phyloP scores from a whole-genome alignment of 2,113 vertebrate genomes.

The Percopsis transmontana region DNA sequence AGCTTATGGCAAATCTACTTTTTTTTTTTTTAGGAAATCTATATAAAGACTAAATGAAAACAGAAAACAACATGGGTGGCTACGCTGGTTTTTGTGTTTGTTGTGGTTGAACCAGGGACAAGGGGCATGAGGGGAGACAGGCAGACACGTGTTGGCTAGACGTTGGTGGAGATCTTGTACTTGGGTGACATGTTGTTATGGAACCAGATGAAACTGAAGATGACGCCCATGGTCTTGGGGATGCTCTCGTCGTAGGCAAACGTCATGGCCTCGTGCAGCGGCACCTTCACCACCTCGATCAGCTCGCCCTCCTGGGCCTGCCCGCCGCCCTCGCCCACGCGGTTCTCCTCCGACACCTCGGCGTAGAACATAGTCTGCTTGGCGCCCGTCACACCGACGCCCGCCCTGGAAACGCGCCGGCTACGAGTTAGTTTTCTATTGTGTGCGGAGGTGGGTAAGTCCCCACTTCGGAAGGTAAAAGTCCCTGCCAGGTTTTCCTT shows the following conservation, averaged over 20 bases:
- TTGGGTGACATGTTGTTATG: slow-evolving; percentile 86
- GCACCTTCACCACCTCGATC: slow-evolving; percentile 89
- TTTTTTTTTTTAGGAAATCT: slow-evolving; percentile 31
- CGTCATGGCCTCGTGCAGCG: slow-evolving; percentile 86
- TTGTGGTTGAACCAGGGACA: not conserved
- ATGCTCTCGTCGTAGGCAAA: slow-evolving; percentile 86
- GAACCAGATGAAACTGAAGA: slow-evolving; percentile 91
- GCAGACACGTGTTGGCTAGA: slow-evolving; percentile 64
- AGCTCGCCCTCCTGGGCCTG: slow-evolving; percentile 85
- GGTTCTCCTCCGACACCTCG: slow-evolving; percentile 88
- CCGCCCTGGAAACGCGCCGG: slow-evolving; percentile 73
- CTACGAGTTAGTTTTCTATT: not conserved
- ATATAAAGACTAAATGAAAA: slow-evolving; percentile 42
- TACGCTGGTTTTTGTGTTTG: too few relatives aligned
- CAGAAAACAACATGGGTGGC: not conserved
- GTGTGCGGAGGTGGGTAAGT: not conserved
- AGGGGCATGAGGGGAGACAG: slow-evolving; percentile 34
- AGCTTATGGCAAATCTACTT: slow-evolving; percentile 46
- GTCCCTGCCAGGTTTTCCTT: too few relatives aligned
- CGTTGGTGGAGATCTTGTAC: slow-evolving; percentile 84
- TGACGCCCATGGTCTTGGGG: slow-evolving; percentile 86
- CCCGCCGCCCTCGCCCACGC: slow-evolving; percentile 81
- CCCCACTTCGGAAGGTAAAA: too few relatives aligned
- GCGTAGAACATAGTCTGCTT: slow-evolving; percentile 90
- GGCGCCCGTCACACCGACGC: slow-evolving; percentile 85